Percentiles rank a stretch among this genome's conserved stretches.
These are phyloP conservation scores for Sinella curviseta DNA, from an alignment of 1,140 invertebrate species.

Conservation along the genomic window DNA sequence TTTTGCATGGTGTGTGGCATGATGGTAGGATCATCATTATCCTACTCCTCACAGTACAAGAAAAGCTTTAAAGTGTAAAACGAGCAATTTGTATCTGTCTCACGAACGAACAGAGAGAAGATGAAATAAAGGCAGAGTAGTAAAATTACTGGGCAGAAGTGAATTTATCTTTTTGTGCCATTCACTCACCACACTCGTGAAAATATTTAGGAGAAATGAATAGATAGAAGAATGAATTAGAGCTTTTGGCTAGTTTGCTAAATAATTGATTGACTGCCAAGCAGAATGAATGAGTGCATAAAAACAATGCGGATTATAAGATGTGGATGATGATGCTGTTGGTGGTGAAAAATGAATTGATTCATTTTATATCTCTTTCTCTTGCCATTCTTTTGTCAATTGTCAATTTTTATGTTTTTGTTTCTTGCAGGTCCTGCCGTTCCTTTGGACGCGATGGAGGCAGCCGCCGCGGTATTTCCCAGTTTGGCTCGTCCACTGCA, in stretches of 20 bases:
- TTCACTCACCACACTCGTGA: too few relatives aligned
- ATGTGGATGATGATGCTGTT: too few relatives aligned
- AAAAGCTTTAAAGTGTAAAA: background rate
- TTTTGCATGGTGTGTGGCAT: conserved; percentile 11
- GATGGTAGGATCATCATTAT: too few relatives aligned
- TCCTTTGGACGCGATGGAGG: conserved; percentile 88
- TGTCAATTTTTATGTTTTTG: background rate
- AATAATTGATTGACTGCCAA: too few relatives aligned
- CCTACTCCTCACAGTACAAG: too few relatives aligned
- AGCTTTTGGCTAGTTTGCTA: too few relatives aligned
- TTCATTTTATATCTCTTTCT: background rate
- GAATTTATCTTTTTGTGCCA: too few relatives aligned
- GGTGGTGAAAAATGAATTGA: conserved; percentile 2
- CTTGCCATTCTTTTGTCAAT: background rate
- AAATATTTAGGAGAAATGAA: too few relatives aligned
- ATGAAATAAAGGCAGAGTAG: background rate
- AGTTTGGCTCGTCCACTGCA: conserved; percentile 91
- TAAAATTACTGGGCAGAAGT: background rate
- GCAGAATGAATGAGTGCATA: too few relatives aligned
- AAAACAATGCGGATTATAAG: too few relatives aligned
- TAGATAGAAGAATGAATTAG: too few relatives aligned
- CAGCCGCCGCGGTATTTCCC: conserved; percentile 94
- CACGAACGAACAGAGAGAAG: conserved; percentile 1
- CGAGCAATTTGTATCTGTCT: conserved; percentile 11
- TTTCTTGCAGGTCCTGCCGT: conserved; percentile 58